phyloP scores from a whole-genome alignment of 2,113 vertebrate species.

The Zeus faber region DNA sequence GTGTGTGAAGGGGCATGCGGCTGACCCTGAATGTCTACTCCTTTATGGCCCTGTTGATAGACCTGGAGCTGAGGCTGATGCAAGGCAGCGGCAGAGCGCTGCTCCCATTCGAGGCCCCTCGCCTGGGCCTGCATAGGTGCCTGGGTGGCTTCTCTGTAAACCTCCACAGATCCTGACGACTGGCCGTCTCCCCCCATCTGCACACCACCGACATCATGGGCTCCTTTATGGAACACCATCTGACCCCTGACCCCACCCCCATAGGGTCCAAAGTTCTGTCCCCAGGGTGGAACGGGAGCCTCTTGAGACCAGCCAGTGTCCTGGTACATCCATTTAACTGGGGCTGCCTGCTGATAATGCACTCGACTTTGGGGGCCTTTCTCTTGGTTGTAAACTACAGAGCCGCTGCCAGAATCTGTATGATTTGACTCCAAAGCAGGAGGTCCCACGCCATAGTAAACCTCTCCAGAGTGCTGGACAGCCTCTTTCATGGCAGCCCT shows the following conservation, averaged over 20 bases:
- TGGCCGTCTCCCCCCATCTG: slow-evolving; percentile 79
- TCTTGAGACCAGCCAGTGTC: slow-evolving; percentile 83
- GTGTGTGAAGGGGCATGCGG: slow-evolving; percentile 53
- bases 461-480: slow-evolving; percentile 79
- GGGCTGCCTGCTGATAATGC: slow-evolving; percentile 79
- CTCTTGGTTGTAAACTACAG: slow-evolving; percentile 83
- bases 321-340: slow-evolving; percentile 80
- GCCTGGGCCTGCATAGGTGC: slow-evolving; percentile 50
- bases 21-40: slow-evolving; percentile 60
- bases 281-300: slow-evolving; percentile 73
- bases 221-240: slow-evolving; percentile 72
- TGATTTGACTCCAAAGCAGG: slow-evolving; percentile 76
- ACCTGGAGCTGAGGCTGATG: slow-evolving; percentile 72
- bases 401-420: slow-evolving; percentile 63
- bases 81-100: slow-evolving; percentile 65
- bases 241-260: slow-evolving; percentile 72
- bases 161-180: slow-evolving; percentile 68
- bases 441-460: slow-evolving; percentile 80
- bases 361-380: slow-evolving; percentile 79
- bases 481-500: slow-evolving; percentile 80
- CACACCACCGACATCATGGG: slow-evolving; percentile 70
- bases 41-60: slow-evolving; percentile 76
- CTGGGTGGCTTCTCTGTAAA: slow-evolving; percentile 79
- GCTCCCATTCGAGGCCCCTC: slow-evolving; percentile 66
- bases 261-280: slow-evolving; percentile 78